phyloP scores from a whole-genome alignment of 92 coral and sea anemone genomes.

The Epizoanthus scotinus region DNA sequence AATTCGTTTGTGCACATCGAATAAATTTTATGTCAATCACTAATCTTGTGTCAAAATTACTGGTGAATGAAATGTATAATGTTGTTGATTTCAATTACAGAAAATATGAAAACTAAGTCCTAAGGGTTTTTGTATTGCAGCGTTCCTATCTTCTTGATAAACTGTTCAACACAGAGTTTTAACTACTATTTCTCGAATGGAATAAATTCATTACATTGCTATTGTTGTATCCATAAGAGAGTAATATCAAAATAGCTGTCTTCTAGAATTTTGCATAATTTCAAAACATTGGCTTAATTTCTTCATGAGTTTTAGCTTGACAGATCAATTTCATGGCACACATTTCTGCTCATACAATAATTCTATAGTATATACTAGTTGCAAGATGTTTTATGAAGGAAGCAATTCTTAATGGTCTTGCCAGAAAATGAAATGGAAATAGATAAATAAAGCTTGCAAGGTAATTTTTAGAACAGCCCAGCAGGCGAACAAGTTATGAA shows the following conservation, averaged over 20 bases:
- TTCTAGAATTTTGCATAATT: neutral
- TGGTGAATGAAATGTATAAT: too few species aligned
- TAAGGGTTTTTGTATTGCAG: too few species aligned
- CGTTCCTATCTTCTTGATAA: neutral
- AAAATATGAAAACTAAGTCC: too few species aligned
- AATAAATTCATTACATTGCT: neutral
- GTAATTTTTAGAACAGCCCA: too few species aligned
- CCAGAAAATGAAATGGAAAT: conserved; percentile 9
- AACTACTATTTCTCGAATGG: neutral
- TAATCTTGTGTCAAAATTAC: too few species aligned
- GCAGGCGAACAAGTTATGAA: too few species aligned
- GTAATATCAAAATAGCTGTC: neutral
- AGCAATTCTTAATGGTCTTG: neutral
- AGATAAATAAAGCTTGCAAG: neutral
- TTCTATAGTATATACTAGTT: too few species aligned
- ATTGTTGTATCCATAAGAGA: neutral
- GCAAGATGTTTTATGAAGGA: neutral
- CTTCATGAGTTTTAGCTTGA: too few species aligned
- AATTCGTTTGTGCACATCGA: neutral
- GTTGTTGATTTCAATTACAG: too few species aligned
- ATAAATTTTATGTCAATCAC: conserved; percentile 22
- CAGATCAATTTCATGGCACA: too few species aligned
- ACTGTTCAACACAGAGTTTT: neutral
- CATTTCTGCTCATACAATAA: too few species aligned
- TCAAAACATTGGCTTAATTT: neutral